Base-by-base conservation (phyloP, 2,888 invertebrate genomes). In the Microctonus aethiopoides region DNA sequence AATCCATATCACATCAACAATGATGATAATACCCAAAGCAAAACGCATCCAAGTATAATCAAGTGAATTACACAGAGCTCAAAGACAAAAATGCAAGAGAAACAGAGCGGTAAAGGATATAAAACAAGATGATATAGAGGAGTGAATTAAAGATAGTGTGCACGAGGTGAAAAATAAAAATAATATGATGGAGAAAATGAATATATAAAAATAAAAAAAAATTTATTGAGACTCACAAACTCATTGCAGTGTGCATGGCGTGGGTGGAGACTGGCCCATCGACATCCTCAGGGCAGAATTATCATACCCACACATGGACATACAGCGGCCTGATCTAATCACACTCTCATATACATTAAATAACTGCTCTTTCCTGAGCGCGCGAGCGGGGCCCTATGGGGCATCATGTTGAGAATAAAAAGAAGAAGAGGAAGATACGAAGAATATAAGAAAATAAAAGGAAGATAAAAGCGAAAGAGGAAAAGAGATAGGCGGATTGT, bases 271-370 rank as follows among this genome's bases (percentile, higher is more conserved):
- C 84, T 79, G 78, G 78, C 76, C 83, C 80, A 80, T 78, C 83
- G 81, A 80, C n/a, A 78, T 83, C 85, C 84, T 78, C 79, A 74
- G 83, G 84, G 85, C 84, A 84, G 85, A 86, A 86, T 86, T 85
- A 85, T 85, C 86, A 86, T 86, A 85, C 85, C 81, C 80, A 82
- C 80, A 84, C 83, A 81, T 76, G 72, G 73, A 75, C 74, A 72
- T 16, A 46, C 67, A 73, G 76, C 81, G 79, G 81, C 75, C 83
- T 82, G 84, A 84, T 85, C 85, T 86, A 85, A 86, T 86, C 86
- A 86, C 86, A 84, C 86, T 84, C 83, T 81, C 85, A 85, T 86
- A 86, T 84, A 85, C 84, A 86, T 86, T 85, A 86, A 86, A 86
- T 86, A 86, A 86, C 80, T 79, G 82, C 82, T 83, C 84, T 81